Evolutionary conservation across 2,888 invertebrate species (phyloP).

Genomic region (Chymomyza caudatula): DNA sequence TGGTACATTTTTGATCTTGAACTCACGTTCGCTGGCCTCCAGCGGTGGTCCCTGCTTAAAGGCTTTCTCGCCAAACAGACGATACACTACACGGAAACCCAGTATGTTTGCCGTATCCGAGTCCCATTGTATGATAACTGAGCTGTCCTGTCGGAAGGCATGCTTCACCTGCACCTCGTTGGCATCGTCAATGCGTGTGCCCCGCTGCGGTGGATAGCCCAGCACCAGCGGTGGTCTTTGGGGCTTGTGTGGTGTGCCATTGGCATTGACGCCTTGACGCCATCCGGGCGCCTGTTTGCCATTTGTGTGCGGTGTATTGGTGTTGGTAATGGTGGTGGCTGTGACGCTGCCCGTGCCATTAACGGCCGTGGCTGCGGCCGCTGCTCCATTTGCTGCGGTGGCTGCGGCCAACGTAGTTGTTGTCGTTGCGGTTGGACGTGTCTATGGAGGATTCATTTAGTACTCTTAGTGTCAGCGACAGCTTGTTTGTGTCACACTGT

Average conservation of each 20-base stretch:
- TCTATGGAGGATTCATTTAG: slow-evolving; percentile 18
- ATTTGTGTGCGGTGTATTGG: slow-evolving; percentile 33
- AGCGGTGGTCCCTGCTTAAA: slow-evolving; percentile 94
- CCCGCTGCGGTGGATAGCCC: slow-evolving; percentile 84
- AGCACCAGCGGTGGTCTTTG: slow-evolving; percentile 86
- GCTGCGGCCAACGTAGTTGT: slow-evolving; percentile 30
- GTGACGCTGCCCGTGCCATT: slow-evolving; percentile 58
- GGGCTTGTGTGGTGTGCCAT: slow-evolving; percentile 74
- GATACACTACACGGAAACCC: slow-evolving; percentile 93
- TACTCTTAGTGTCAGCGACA: background rate
- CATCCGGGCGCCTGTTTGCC: slow-evolving; percentile 71
- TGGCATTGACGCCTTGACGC: slow-evolving; percentile 66
- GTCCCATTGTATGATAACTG: slow-evolving; percentile 94
- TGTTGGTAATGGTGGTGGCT: slow-evolving; percentile 54
- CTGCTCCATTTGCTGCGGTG: slow-evolving; percentile 20
- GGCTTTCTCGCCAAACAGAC: slow-evolving; percentile 92
- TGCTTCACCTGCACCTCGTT: slow-evolving; percentile 91
- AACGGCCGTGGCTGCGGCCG: slow-evolving; percentile 40
- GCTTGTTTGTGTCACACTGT: slow-evolving; percentile 16
- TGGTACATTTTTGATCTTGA: slow-evolving; percentile 95
- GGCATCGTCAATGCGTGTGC: slow-evolving; percentile 82
- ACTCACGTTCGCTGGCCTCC: slow-evolving; percentile 92
- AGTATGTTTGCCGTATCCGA: slow-evolving; percentile 91
- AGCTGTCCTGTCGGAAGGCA: slow-evolving; percentile 89
- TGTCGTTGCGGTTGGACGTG: slow-evolving; percentile 42